Conservation (phyloP, 2,113 vertebrate genomes). For the Salvelinus namaycush region DNA sequence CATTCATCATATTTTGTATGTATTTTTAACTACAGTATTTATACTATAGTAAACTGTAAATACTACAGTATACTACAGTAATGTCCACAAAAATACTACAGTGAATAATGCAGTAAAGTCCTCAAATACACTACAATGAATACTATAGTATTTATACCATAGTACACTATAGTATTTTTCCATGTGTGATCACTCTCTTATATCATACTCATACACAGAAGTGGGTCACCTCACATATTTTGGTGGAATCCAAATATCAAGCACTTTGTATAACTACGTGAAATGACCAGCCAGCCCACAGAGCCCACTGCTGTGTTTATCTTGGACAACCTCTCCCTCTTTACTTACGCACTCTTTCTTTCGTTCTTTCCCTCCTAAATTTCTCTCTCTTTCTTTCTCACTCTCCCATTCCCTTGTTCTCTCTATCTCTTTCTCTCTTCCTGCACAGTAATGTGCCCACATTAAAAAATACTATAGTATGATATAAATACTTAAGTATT, state of each 20-base stretch:
- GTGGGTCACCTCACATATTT: conserved; percentile 53
- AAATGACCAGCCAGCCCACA: conserved; percentile 62
- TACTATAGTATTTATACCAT: too few species aligned
- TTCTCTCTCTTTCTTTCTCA: neutral
- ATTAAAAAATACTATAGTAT: too few species aligned
- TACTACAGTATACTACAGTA: too few species aligned
- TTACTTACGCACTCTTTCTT: conserved; percentile 2
- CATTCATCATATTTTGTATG: too few species aligned
- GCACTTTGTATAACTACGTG: conserved; percentile 61
- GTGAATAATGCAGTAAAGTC: too few species aligned
- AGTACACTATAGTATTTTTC: too few species aligned
- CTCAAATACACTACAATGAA: too few species aligned
- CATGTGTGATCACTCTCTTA: too few species aligned
- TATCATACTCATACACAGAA: conserved; percentile 20
- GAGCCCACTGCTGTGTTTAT: conserved; percentile 64
- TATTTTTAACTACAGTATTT: too few species aligned
- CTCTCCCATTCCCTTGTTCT: neutral
- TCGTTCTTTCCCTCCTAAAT: neutral
- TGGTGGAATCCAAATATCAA: conserved; percentile 59
- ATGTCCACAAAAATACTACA: too few species aligned
- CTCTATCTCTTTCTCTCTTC: neutral
- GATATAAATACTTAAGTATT: too few species aligned
- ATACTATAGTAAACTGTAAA: too few species aligned
- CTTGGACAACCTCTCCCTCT: conserved; percentile 54
- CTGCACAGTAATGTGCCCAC: neutral